Evolutionary conservation across 2,797 vertebrate species (phyloP).

Genomic region (Geotrypetes seraphini): DNA sequence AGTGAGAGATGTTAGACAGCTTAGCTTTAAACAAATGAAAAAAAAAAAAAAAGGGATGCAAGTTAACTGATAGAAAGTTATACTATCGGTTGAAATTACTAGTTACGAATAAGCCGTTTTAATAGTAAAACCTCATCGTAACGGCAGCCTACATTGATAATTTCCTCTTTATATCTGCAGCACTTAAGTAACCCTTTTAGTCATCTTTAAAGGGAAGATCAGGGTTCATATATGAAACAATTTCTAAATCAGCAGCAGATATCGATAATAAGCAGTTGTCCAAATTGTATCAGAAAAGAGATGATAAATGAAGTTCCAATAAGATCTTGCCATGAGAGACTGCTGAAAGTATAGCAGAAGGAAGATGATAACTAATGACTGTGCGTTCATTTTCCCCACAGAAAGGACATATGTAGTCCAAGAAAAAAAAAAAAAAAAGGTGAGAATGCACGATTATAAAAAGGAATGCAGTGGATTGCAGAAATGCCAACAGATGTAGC

Average conservation of each 20-base stretch:
- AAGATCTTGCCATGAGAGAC: constrained; percentile 53
- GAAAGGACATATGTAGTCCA: constrained; percentile 35
- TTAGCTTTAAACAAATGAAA: too few species aligned
- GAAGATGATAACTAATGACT: constrained; percentile 59
- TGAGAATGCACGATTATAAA: constrained; percentile 36
- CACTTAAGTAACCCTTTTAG: neutral
- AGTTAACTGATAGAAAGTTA: too few species aligned
- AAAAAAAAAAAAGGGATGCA: too few species aligned
- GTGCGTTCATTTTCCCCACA: constrained; percentile 35
- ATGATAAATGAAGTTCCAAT: constrained; percentile 55
- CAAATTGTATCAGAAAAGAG: constrained; percentile 2
- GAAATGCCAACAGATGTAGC: too few species aligned
- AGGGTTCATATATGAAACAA: constrained; percentile 3
- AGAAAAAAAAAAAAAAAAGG: constrained; percentile 29
- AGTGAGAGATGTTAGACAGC: too few species aligned
- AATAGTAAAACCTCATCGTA: too few species aligned
- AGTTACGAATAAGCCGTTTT: too few species aligned
- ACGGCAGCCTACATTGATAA: too few species aligned
- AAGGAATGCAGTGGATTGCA: too few species aligned
- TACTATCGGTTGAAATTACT: too few species aligned
- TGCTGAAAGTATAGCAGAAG: constrained; percentile 31
- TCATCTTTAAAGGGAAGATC: neutral
- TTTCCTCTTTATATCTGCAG: neutral
- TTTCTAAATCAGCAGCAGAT: constrained; percentile 2
- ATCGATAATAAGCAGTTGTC: neutral